These are phyloP conservation scores for Callosobruchus maculatus DNA, from an alignment of 2,888 invertebrate species.

Conservation along the genomic window DNA sequence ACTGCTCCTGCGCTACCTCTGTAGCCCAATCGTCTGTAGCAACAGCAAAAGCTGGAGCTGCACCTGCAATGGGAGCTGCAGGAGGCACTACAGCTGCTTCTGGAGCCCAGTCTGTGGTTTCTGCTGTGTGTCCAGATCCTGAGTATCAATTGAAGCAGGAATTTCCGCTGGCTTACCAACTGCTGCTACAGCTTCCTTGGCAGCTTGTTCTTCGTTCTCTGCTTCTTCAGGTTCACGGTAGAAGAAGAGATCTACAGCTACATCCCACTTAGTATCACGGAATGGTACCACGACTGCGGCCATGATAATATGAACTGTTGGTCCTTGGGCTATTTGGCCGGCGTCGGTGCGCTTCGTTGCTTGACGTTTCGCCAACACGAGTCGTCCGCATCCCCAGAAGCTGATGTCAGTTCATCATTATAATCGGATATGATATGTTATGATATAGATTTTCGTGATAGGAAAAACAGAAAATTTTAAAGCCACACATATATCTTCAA, in stretches of 20 bases:
- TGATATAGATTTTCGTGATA: too few relatives aligned
- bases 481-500: too few relatives aligned
- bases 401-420: too few relatives aligned
- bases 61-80: constrained; percentile 41
- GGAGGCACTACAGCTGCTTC: constrained; percentile 29
- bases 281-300: constrained; percentile 87
- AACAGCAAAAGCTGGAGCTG: constrained; percentile 19
- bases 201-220: constrained; percentile 92
- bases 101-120: constrained; percentile 53
- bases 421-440: too few relatives aligned
- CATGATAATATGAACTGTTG: too few relatives aligned
- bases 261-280: constrained; percentile 93
- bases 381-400: too few relatives aligned
- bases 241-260: constrained; percentile 99
- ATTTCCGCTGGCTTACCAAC: constrained; percentile 41
- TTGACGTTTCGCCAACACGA: too few relatives aligned
- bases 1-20: constrained; percentile 30
- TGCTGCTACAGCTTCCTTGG: constrained; percentile 66
- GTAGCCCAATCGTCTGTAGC: constrained; percentile 41
- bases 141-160: constrained; percentile 32
- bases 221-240: constrained; percentile 99
- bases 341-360: too few relatives aligned
- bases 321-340: too few relatives aligned
- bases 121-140: constrained; percentile 53
- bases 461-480: too few relatives aligned